These are phyloP conservation scores for Elgonia sp. DNA, from an alignment of 2,888 invertebrate genomes.

Conservation along the genomic window DNA sequence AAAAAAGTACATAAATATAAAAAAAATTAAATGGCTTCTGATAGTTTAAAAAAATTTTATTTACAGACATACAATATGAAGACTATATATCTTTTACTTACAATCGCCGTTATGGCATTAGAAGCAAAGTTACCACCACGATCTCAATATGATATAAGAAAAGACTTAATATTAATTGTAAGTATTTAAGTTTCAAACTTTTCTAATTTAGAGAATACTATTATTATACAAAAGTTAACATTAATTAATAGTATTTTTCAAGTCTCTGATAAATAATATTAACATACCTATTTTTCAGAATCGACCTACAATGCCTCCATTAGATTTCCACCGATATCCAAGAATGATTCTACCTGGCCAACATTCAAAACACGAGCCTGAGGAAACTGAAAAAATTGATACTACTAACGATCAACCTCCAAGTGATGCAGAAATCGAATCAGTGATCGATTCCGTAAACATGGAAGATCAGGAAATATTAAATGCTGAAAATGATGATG, in stretches of 20 bases:
- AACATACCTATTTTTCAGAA: slow-evolving; percentile 42
- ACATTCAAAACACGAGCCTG: too few species aligned
- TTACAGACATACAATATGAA: slow-evolving; percentile 49
- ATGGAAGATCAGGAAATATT: too few species aligned
- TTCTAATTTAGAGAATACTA: background rate
- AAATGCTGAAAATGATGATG: too few species aligned
- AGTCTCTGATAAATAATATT: background rate
- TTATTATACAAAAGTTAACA: background rate
- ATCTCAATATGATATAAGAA: slow-evolving; percentile 48
- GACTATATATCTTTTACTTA: slow-evolving; percentile 34
- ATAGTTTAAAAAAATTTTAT: background rate
- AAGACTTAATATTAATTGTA: slow-evolving; percentile 52
- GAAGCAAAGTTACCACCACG: slow-evolving; percentile 40
- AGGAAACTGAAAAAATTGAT: too few species aligned
- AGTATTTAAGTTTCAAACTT: slow-evolving; percentile 6
- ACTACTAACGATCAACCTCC: too few species aligned
- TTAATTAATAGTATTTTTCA: too few species aligned
- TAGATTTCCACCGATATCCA: slow-evolving; percentile 35
- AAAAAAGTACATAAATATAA: too few species aligned
- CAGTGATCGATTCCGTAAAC: too few species aligned
- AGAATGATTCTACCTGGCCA: slow-evolving; percentile 51
- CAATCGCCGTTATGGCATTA: slow-evolving; percentile 18
- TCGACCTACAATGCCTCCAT: slow-evolving; percentile 55
- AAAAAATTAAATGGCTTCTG: background rate
- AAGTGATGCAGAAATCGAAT: slow-evolving; percentile 59